phyloP scores from a whole-genome alignment of 1,140 invertebrate species.

The Sminthurinus signatus region DNA sequence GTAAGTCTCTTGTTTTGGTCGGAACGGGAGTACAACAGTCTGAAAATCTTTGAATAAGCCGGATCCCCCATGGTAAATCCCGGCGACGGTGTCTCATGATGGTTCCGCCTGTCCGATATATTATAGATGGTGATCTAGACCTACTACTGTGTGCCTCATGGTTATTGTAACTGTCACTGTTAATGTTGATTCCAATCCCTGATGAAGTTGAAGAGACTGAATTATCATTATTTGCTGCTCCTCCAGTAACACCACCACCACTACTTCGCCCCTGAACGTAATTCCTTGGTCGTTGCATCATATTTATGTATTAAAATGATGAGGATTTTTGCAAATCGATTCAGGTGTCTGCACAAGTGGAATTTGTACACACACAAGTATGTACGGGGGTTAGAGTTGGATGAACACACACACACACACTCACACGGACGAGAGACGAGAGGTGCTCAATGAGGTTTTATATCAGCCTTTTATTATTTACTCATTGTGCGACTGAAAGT shows the following conservation, averaged over 20 bases:
- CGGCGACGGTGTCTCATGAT: slow-evolving; percentile 27
- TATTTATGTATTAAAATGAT: too few species aligned
- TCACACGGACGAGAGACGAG: too few species aligned
- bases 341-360: too few species aligned
- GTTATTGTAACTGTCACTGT: slow-evolving; percentile 11
- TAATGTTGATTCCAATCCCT: background rate
- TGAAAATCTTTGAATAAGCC: slow-evolving; percentile 37
- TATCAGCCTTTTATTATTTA: too few species aligned
- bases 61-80: slow-evolving; percentile 40
- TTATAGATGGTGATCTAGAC: slow-evolving; percentile 26
- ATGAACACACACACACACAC: too few species aligned
- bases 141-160: background rate
- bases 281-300: slow-evolving; percentile 3
- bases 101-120: slow-evolving; percentile 35
- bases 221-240: too few species aligned
- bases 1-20: slow-evolving; percentile 27
- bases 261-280: background rate
- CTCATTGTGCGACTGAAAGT: too few species aligned
- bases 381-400: too few species aligned
- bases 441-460: too few species aligned
- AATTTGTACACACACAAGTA: too few species aligned
- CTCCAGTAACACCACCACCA: background rate
- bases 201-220: slow-evolving; percentile 9
- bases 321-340: too few species aligned
- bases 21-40: slow-evolving; percentile 27